Conservation (phyloP, 2,113 vertebrate species). For the Turdus rufiventris region DNA sequence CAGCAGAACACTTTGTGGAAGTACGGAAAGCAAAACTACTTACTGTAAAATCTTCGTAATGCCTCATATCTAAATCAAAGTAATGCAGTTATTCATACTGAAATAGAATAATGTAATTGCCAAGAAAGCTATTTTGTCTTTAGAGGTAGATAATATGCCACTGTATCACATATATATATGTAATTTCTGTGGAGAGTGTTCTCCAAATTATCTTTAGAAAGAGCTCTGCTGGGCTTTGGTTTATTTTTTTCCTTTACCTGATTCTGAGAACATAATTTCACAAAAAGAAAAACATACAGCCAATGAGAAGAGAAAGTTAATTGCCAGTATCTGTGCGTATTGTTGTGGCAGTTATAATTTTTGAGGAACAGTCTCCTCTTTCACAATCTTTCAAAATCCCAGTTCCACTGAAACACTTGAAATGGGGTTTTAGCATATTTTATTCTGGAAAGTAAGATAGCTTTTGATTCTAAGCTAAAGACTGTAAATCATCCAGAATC, state of each 20-base stretch:
- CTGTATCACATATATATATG: neutral
- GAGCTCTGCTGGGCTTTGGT: neutral
- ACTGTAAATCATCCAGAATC: neutral
- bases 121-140: constrained; percentile 63
- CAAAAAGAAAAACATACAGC: neutral
- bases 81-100: constrained; percentile 58
- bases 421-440: neutral
- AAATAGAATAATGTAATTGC: constrained; percentile 56
- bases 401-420: neutral
- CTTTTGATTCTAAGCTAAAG: neutral
- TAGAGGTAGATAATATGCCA: constrained; percentile 32
- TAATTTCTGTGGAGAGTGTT: constrained; percentile 32
- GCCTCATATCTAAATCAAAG: constrained; percentile 26
- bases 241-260: neutral
- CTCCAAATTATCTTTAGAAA: constrained; percentile 1
- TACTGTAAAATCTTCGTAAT: constrained; percentile 53
- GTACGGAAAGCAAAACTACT: neutral
- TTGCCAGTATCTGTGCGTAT: neutral
- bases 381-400: neutral
- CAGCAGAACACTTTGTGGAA: neutral
- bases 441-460: neutral
- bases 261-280: constrained; percentile 8
- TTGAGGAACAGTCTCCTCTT: neutral
- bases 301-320: neutral
- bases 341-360: neutral